phyloP scores from a whole-genome alignment of 2,797 vertebrate species.

The Rhinatrema bivittatum region DNA sequence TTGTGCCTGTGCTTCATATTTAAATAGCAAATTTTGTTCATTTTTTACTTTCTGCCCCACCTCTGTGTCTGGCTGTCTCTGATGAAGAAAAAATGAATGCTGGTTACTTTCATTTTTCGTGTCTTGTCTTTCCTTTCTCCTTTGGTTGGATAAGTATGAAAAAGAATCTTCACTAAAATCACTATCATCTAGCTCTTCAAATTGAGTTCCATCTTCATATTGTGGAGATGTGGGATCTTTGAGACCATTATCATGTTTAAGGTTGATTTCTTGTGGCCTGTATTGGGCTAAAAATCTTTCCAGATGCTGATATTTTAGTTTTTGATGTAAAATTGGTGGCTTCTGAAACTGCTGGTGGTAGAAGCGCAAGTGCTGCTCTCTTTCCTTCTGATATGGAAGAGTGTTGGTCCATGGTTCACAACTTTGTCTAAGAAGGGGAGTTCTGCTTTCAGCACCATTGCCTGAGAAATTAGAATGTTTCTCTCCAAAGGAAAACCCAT shows the following conservation, averaged over 20 bases:
- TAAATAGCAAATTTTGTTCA: slow-evolving; percentile 30
- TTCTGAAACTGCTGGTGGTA: slow-evolving; percentile 86
- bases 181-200: slow-evolving; percentile 60
- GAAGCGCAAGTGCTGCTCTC: slow-evolving; percentile 64
- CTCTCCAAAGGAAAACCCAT: slow-evolving; percentile 11
- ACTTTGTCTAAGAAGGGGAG: not conserved
- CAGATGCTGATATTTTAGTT: slow-evolving; percentile 47
- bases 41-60: slow-evolving; percentile 10
- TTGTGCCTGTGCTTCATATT: slow-evolving; percentile 4
- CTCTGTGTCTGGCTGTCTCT: slow-evolving; percentile 17
- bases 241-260: slow-evolving; percentile 13
- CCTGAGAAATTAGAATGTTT: not conserved
- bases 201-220: slow-evolving; percentile 32
- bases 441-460: not conserved
- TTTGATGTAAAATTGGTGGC: slow-evolving; percentile 45
- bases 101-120: slow-evolving; percentile 15
- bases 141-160: slow-evolving; percentile 41
- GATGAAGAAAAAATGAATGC: slow-evolving; percentile 59
- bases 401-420: slow-evolving; percentile 22
- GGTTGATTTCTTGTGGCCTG: slow-evolving; percentile 24
- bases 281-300: slow-evolving; percentile 45
- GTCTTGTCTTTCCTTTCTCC: slow-evolving; percentile 13
- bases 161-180: slow-evolving; percentile 72
- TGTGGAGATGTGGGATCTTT: not conserved
- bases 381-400: slow-evolving; percentile 50